Evolutionary conservation across 2,888 invertebrate species (phyloP), one percentile per base, ranked within the genome.

Genomic region (Machimus atricapillus): DNA sequence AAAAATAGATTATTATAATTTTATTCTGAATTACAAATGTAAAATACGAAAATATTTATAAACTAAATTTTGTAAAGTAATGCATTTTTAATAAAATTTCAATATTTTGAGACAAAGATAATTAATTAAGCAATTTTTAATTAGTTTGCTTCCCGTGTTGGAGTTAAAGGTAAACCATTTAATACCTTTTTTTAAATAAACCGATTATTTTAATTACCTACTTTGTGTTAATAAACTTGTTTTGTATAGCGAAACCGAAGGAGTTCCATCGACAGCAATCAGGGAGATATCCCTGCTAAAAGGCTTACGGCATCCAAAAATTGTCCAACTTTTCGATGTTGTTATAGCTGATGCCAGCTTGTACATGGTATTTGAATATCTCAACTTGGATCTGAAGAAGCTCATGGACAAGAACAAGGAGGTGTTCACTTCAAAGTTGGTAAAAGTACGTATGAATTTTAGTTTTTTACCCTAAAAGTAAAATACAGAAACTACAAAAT

Each of bases 231-330:
- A 31, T 31, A 12, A 23, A 1, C 27, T 79, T 31, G 1, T 52
- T 52, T 78, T n/a, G 5, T 78, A 8, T 91, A 98, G 97, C 90
- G 98, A 99, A 93, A 96, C 97, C 0, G 99, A 99, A 93, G 99
- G 99, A 27, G 97, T 99, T 27, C 99, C 99, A 23, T 98, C 98
- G 37, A 99, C 99, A 34, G 98, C 99, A 5, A 96, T 99, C 89
- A 94, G 99, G 87, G 99, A 99, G 94, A 98, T 99, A 90, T 97
- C 98, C 0, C 94, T 99, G 87, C 93, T 99, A 87, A 97, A 97
- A 91, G 97, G 97, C 91, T 94, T 99, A 73, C 95, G 96, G 79
- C 99, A 99, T 93, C 96, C 96, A 0, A 97, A 97, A 89, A 96
- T 99, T 88, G 98, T 99, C 87, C 96, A 96, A 89, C 94, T 99